phyloP scores from a whole-genome alignment of 30 jellyfish, hydroid and myxozoan species.

The Sanderia malayensis region DNA sequence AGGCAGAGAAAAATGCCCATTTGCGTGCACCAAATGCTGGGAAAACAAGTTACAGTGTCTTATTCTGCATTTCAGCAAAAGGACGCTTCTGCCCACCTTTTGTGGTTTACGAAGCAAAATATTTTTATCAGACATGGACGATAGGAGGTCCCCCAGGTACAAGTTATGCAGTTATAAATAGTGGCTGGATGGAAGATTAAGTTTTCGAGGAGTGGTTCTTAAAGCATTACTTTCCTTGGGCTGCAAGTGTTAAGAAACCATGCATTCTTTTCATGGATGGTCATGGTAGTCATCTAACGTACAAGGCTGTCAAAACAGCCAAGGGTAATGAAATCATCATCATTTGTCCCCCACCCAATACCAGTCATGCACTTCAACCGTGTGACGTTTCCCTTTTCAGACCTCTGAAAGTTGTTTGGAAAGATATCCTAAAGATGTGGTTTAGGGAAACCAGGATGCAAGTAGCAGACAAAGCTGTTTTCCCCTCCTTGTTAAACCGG shows the following conservation, averaged over 20 bases:
- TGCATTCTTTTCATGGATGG: slow-evolving; percentile 18
- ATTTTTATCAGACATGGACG: background rate
- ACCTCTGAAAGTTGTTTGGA: slow-evolving; percentile 16
- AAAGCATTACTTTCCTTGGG: background rate
- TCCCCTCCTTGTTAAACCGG: slow-evolving; percentile 22
- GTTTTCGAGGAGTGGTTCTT: background rate
- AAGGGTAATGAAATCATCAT: background rate
- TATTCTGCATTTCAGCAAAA: background rate
- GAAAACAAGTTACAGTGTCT: background rate
- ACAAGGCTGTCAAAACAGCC: slow-evolving; percentile 10
- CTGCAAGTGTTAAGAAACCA: slow-evolving; percentile 10
- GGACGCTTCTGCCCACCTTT: background rate
- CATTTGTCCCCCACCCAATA: slow-evolving; percentile 11
- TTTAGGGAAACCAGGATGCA: slow-evolving; percentile 12
- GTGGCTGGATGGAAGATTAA: background rate
- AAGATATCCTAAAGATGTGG: background rate
- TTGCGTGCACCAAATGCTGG: slow-evolving; percentile 8
- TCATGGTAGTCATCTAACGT: slow-evolving; percentile 20
- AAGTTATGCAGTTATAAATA: background rate
- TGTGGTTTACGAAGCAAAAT: background rate
- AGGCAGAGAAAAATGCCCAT: slow-evolving; percentile 21
- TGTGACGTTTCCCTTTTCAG: background rate
- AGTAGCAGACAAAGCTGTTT: slow-evolving; percentile 23
- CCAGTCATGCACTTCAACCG: slow-evolving; percentile 12
- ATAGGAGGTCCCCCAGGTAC: background rate